Evolutionary conservation across 2,113 vertebrate species (phyloP).

Genomic region (Amazona vittata): DNA sequence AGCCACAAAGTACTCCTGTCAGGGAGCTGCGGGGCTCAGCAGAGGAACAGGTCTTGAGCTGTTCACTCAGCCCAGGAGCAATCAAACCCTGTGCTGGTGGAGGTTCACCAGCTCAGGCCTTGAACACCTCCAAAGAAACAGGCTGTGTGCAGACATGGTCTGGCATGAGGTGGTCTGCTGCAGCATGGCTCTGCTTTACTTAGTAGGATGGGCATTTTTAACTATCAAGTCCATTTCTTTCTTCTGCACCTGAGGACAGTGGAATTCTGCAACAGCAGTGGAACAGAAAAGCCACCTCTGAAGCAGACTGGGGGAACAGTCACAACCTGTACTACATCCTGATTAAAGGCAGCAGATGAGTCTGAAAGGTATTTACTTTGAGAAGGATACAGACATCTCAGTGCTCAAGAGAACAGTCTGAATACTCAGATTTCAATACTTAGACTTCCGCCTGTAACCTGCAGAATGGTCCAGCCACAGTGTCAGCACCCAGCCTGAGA

Average conservation of each 20-base stretch:
- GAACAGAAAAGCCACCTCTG: not conserved
- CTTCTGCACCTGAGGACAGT: not conserved
- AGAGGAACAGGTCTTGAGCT: no score
- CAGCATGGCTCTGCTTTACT: not conserved
- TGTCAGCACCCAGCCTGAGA: not conserved
- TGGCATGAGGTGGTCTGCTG: not conserved
- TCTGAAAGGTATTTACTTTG: not conserved
- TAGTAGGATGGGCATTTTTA: rapidly evolving
- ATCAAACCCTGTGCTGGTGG: not conserved
- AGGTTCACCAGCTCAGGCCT: not conserved
- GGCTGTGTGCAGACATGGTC: not conserved
- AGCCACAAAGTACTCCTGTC: no score
- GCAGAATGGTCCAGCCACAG: not conserved
- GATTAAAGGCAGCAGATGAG: not conserved
- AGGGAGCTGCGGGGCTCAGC: not conserved
- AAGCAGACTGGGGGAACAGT: rapidly evolving
- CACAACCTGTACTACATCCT: not conserved
- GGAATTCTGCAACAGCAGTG: not conserved
- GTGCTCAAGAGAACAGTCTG: not conserved
- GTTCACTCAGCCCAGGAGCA: not conserved
- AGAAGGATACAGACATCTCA: not conserved
- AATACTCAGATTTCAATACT: not conserved
- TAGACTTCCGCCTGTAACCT: not conserved
- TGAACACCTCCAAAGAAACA: not conserved
- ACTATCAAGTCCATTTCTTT: not conserved